A percentile compares a stretch with the other conserved stretches of the same genome.
These are phyloP conservation scores for Eubasilissa splendida DNA, from an alignment of 2,888 invertebrate genomes.

Conservation along the genomic window DNA sequence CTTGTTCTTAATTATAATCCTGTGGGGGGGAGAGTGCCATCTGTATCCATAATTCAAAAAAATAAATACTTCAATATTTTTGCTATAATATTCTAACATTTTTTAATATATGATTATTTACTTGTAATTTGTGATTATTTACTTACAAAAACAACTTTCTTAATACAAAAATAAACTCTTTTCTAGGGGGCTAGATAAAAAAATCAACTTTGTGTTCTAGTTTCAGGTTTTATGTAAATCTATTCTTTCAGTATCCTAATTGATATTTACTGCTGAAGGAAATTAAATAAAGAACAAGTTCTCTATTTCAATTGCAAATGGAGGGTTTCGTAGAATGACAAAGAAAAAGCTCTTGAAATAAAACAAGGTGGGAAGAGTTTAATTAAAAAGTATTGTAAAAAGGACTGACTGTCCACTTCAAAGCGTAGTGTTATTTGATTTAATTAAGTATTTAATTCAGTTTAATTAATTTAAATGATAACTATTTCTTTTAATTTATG, in stretches of 20 bases:
- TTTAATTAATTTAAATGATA: too few species aligned
- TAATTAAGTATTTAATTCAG: background rate
- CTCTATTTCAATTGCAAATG: conserved; percentile 38
- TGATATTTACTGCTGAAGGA: conserved; percentile 57
- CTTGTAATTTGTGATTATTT: too few species aligned
- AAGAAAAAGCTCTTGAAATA: background rate
- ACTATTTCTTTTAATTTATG: too few species aligned
- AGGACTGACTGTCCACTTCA: background rate
- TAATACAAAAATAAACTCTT: background rate
- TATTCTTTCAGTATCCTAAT: conserved; percentile 54
- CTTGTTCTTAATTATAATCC: too few species aligned
- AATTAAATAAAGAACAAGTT: conserved; percentile 51
- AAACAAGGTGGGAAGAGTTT: conserved; percentile 31
- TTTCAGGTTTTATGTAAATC: conserved; percentile 48
- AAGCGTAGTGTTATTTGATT: too few species aligned
- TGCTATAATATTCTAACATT: too few species aligned
- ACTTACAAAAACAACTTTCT: too few species aligned
- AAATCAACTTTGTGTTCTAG: conserved; percentile 4
- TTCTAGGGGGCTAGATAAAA: background rate
- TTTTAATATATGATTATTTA: too few species aligned
- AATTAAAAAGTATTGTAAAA: conserved; percentile 22
- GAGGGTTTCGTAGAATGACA: conserved; percentile 25
- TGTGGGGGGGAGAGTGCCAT: too few species aligned
- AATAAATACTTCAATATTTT: too few species aligned
- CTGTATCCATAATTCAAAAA: too few species aligned